phyloP scores from a whole-genome alignment of 2,113 vertebrate species.

The Prionailurus bengalensis region DNA sequence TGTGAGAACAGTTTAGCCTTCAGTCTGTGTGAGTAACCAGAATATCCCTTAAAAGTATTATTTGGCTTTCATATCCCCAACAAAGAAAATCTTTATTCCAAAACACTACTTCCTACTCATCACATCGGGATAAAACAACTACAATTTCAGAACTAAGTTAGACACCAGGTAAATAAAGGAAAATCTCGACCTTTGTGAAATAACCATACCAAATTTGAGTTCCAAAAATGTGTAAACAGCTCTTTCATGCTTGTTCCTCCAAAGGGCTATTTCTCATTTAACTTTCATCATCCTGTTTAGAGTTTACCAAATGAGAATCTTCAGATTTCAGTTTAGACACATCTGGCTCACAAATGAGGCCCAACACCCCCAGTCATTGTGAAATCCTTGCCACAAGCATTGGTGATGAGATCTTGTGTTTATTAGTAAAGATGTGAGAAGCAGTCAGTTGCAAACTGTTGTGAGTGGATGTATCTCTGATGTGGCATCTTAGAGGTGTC shows the following conservation, averaged over 20 bases:
- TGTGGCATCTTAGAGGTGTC: slow-evolving; percentile 87
- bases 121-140: slow-evolving; percentile 15
- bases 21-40: slow-evolving; percentile 46
- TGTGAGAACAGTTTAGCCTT: slow-evolving; percentile 26
- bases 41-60: slow-evolving; percentile 44
- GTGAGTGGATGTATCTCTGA: slow-evolving; percentile 85
- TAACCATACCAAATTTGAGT: slow-evolving; percentile 66
- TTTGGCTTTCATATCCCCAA: slow-evolving; percentile 29
- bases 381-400: slow-evolving; percentile 78
- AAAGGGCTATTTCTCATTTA: slow-evolving; percentile 80
- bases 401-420: slow-evolving; percentile 66
- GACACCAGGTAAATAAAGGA: slow-evolving; percentile 85
- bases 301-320: slow-evolving; percentile 87
- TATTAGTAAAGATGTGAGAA: slow-evolving; percentile 76
- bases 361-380: slow-evolving; percentile 55
- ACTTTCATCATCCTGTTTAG: slow-evolving; percentile 85
- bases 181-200: slow-evolving; percentile 82
- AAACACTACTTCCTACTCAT: slow-evolving; percentile 41
- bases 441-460: slow-evolving; percentile 70
- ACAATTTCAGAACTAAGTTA: slow-evolving; percentile 79
- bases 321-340: slow-evolving; percentile 88
- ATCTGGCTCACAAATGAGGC: slow-evolving; percentile 88
- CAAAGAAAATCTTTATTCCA: slow-evolving; percentile 58
- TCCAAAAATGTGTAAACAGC: slow-evolving; percentile 77
- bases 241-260: slow-evolving; percentile 78